Percentiles rank a stretch among this genome's conserved stretches.
Evolutionary conservation across 2,888 invertebrate species (phyloP).

Genomic region (Buathra laborator): DNA sequence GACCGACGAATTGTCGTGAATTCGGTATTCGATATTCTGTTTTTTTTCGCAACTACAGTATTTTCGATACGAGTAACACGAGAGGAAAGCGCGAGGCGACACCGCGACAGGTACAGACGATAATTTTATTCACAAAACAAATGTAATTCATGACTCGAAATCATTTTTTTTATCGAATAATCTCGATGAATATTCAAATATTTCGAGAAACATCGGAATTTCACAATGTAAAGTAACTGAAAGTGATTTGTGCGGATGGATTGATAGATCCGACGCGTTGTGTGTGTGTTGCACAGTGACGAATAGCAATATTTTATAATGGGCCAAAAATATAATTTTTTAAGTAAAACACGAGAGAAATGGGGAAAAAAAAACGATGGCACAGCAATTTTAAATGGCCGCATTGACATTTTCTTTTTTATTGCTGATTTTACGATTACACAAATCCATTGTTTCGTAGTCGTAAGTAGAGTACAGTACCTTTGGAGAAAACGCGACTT

Average conservation of each 20-base stretch:
- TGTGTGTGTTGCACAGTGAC: slow-evolving; percentile 44
- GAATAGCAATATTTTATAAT: slow-evolving; percentile 67
- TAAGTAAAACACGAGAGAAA: slow-evolving; percentile 36
- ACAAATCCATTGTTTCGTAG: slow-evolving; percentile 2
- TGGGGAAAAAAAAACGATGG: background rate
- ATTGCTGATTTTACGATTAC: slow-evolving; percentile 17
- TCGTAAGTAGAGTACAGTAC: background rate
- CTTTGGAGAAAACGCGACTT: slow-evolving; percentile 32
- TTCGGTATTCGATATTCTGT: slow-evolving; percentile 29
- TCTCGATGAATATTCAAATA: background rate
- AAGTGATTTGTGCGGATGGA: slow-evolving; percentile 2
- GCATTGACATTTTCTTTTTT: slow-evolving; percentile 32
- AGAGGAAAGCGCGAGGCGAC: background rate
- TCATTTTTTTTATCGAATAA: slow-evolving; percentile 6
- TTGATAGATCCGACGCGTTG: slow-evolving; percentile 17
- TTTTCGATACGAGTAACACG: slow-evolving; percentile 29
- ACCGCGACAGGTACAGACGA: slow-evolving; percentile 1
- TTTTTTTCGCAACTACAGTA: slow-evolving; percentile 41
- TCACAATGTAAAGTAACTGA: slow-evolving; percentile 10
- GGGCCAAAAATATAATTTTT: slow-evolving; percentile 70
- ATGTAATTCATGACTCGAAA: background rate
- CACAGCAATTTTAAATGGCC: slow-evolving; percentile 19
- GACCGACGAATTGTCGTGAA: slow-evolving; percentile 81
- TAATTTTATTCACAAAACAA: background rate
- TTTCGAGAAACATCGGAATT: background rate